These are phyloP conservation scores for Yponomeuta cagnagella DNA, from an alignment of 2,888 invertebrate species.

Conservation along the genomic window DNA sequence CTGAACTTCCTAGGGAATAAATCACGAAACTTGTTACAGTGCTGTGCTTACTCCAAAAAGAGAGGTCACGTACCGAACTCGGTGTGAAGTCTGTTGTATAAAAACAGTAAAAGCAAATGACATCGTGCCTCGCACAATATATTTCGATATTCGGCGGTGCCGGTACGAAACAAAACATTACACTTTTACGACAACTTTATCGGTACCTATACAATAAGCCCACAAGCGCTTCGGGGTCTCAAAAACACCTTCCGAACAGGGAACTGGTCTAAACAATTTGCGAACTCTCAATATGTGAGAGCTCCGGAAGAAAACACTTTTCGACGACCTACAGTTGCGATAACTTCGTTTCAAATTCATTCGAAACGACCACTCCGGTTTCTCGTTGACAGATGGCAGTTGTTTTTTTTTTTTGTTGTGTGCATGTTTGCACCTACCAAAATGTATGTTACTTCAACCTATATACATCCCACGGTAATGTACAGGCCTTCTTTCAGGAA, in stretches of 20 bases:
- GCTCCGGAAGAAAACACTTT: background rate
- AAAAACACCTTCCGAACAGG: background rate
- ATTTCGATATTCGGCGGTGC: background rate
- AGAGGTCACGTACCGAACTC: background rate
- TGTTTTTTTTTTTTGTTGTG: no score
- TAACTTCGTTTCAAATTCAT: background rate
- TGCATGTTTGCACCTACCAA: no score
- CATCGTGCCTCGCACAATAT: background rate
- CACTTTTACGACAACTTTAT: slow-evolving; percentile 3
- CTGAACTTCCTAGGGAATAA: background rate
- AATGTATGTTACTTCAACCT: no score
- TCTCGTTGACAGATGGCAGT: no score
- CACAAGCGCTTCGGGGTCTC: background rate
- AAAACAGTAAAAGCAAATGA: background rate
- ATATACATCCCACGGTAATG: no score
- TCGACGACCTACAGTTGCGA: background rate
- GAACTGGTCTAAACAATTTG: slow-evolving; percentile 1
- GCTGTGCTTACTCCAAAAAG: background rate
- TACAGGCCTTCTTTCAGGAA: no score
- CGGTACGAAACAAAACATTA: background rate
- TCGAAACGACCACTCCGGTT: background rate
- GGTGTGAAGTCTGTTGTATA: background rate
- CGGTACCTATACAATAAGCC: background rate
- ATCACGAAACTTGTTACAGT: background rate
- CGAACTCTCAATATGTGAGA: background rate